Conservation (phyloP, 2,888 invertebrate genomes). For the Andrena chrysosceles region DNA sequence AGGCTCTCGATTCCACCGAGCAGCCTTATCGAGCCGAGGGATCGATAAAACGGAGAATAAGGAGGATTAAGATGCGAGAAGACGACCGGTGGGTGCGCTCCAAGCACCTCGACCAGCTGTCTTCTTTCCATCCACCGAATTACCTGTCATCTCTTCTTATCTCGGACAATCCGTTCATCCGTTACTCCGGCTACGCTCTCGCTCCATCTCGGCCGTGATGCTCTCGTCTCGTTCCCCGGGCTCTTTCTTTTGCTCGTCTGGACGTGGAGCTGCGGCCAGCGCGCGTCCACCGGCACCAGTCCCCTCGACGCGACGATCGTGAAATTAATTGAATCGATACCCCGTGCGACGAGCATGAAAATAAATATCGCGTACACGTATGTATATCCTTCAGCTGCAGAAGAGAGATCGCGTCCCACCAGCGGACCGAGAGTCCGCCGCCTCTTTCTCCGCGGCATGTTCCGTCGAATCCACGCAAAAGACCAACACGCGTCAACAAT, state of each 20-base stretch:
- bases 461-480: constrained; percentile 12
- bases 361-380: neutral
- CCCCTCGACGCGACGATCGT: neutral
- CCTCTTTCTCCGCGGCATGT: constrained; percentile 5
- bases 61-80: constrained; percentile 49
- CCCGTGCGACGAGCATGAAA: constrained; percentile 14
- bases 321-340: constrained; percentile 48
- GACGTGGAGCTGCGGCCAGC: neutral
- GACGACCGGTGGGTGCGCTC: constrained; percentile 34
- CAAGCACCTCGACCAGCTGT: constrained; percentile 51
- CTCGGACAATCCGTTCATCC: constrained; percentile 78
- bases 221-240: constrained; percentile 30
- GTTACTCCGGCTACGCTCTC: constrained; percentile 64
- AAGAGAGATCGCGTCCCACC: neutral
- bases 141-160: constrained; percentile 81
- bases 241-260: constrained; percentile 14
- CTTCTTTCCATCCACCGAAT: constrained; percentile 71
- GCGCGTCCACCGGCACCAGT: neutral
- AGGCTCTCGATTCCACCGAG: constrained; percentile 3
- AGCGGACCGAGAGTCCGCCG: neutral
- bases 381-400: neutral
- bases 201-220: constrained; percentile 9
- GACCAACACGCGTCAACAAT: constrained; percentile 63
- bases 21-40: constrained; percentile 23
- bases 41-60: constrained; percentile 46